A percentile compares a stretch with the other conserved stretches of the same genome.
phyloP scores from a whole-genome alignment of 2,113 vertebrate genomes.

The Brachirus orientalis region DNA sequence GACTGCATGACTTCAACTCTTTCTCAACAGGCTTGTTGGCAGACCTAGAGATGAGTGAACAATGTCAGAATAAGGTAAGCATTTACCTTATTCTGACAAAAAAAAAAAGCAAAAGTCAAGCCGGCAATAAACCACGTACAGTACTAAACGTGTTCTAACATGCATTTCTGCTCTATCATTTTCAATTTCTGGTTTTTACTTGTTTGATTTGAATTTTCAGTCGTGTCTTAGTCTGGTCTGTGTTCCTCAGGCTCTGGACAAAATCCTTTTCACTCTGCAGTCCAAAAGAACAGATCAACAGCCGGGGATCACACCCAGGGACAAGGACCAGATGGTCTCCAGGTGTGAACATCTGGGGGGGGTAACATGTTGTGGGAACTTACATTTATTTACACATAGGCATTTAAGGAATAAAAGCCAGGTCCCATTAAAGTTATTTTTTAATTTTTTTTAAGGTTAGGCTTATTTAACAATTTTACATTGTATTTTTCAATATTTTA shows the following conservation, averaged over 20 bases:
- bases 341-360: constrained; percentile 63
- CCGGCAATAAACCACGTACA: too few relatives aligned
- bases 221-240: constrained; percentile 16
- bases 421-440: not conserved
- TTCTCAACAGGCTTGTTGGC: constrained; percentile 78
- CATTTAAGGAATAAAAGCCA: not conserved
- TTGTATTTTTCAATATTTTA: too few relatives aligned
- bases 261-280: constrained; percentile 66
- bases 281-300: constrained; percentile 50
- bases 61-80: constrained; percentile 81
- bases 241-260: constrained; percentile 74
- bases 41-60: constrained; percentile 83
- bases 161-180: not conserved
- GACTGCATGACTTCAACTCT: constrained; percentile 82
- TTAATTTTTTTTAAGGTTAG: not conserved
- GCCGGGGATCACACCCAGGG: constrained; percentile 35
- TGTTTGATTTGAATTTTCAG: not conserved
- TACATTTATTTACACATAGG: not conserved
- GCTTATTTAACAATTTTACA: too few relatives aligned
- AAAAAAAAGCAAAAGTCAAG: too few relatives aligned
- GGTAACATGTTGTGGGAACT: not conserved
- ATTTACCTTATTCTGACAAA: too few relatives aligned
- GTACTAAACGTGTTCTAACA: too few relatives aligned
- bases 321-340: constrained; percentile 78
- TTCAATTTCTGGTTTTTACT: not conserved